phyloP scores from a whole-genome alignment of 2,888 invertebrate genomes.

The Drosophila nr. perissopoda region DNA sequence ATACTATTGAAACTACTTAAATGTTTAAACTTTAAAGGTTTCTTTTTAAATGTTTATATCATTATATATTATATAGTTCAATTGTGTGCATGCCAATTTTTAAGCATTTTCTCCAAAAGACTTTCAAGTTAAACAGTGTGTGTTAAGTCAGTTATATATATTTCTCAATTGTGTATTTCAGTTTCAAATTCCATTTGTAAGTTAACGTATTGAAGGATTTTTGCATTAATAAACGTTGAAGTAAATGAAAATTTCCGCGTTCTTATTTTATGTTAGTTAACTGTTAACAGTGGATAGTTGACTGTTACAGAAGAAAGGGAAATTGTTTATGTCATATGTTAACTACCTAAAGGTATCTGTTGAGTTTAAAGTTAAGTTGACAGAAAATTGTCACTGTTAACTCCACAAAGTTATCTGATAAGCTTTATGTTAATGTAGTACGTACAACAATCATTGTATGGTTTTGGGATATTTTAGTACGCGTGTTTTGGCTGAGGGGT shows the following conservation, averaged over 20 bases:
- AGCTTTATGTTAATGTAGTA: slow-evolving; percentile 1
- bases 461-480: slow-evolving; percentile 37
- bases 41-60: slow-evolving; percentile 55
- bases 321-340: background rate
- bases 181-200: slow-evolving; percentile 69
- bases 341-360: background rate
- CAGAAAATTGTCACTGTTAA: background rate
- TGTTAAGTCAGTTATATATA: slow-evolving; percentile 53
- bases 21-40: slow-evolving; percentile 60
- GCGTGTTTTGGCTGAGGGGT: background rate
- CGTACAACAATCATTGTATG: slow-evolving; percentile 9
- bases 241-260: slow-evolving; percentile 31
- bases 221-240: slow-evolving; percentile 77
- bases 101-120: slow-evolving; percentile 49
- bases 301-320: background rate
- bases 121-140: slow-evolving; percentile 45
- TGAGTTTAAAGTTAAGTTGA: background rate
- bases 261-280: background rate
- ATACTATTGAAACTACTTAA: slow-evolving; percentile 29
- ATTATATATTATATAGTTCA: slow-evolving; percentile 47
- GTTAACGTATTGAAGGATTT: slow-evolving; percentile 62
- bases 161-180: slow-evolving; percentile 41
- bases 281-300: background rate
- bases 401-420: background rate
- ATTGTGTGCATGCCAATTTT: slow-evolving; percentile 49